Conservation (phyloP, 2,797 vertebrate genomes). For the Thamnophis elegans region DNA sequence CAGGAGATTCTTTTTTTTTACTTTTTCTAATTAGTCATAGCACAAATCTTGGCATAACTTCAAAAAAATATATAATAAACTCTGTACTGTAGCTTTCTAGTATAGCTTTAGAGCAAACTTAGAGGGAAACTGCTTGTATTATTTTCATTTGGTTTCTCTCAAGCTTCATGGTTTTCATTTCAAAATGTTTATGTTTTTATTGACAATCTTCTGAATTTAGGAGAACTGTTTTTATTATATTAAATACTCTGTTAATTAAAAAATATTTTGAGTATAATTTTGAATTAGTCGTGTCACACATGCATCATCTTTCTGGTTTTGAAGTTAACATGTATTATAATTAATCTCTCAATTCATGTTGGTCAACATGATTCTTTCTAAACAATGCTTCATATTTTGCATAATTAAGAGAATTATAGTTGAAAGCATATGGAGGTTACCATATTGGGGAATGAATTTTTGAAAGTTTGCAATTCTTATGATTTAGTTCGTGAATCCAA, state of each 20-base stretch:
- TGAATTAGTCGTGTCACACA: constrained; percentile 32
- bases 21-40: not conserved
- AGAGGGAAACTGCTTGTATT: not conserved
- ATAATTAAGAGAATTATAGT: not conserved
- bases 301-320: constrained; percentile 56
- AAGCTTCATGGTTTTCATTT: not conserved
- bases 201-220: not conserved
- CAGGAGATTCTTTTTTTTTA: not conserved
- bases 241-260: not conserved
- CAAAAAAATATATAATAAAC: not conserved
- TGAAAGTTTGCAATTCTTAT: not conserved
- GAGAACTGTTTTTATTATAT: constrained; percentile 11
- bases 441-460: not conserved
- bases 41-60: not conserved
- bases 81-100: not conserved
- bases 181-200: not conserved
- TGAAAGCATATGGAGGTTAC: not conserved
- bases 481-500: not conserved
- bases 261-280: not conserved
- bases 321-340: constrained; percentile 31
- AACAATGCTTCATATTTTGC: not conserved
- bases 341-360: not conserved
- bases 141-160: not conserved
- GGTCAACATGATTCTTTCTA: not conserved
- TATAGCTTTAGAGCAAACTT: not conserved